phyloP scores from a whole-genome alignment of 2,888 invertebrate species.

The Kryphioiulus occultus region DNA sequence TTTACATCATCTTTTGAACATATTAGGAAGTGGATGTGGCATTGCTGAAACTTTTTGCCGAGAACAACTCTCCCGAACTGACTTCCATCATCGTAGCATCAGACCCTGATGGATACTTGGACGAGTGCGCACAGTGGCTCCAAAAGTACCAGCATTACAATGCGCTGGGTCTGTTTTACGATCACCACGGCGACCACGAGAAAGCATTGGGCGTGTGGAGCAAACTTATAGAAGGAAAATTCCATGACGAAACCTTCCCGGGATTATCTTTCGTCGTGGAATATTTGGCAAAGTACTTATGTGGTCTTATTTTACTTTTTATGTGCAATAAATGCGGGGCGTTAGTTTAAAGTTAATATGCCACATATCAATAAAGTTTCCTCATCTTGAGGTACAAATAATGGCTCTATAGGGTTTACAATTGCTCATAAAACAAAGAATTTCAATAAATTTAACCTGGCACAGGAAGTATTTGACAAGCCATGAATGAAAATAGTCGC shows the following conservation, averaged over 20 bases:
- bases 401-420: too few species aligned
- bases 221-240: constrained; percentile 61
- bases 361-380: not conserved
- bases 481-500: too few species aligned
- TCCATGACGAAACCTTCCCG: constrained; percentile 62
- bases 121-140: constrained; percentile 13
- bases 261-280: constrained; percentile 63
- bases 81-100: constrained; percentile 57
- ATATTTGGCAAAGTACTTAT: constrained; percentile 62
- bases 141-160: constrained; percentile 60
- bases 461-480: too few species aligned
- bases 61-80: constrained; percentile 60
- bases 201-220: constrained; percentile 64
- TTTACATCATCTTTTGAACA: not conserved
- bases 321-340: not conserved
- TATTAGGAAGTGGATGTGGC: constrained; percentile 64
- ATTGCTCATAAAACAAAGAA: too few species aligned
- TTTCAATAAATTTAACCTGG: too few species aligned
- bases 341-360: not conserved
- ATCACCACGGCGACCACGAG: constrained; percentile 61
- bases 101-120: constrained; percentile 54
- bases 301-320: not conserved
- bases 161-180: constrained; percentile 63
- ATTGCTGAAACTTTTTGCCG: constrained; percentile 63
- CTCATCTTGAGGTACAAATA: too few species aligned